Percentiles rank a stretch among this genome's conserved stretches.
Evolutionary conservation across 1,140 invertebrate species (phyloP).

Genomic region (Ladona fulva): DNA sequence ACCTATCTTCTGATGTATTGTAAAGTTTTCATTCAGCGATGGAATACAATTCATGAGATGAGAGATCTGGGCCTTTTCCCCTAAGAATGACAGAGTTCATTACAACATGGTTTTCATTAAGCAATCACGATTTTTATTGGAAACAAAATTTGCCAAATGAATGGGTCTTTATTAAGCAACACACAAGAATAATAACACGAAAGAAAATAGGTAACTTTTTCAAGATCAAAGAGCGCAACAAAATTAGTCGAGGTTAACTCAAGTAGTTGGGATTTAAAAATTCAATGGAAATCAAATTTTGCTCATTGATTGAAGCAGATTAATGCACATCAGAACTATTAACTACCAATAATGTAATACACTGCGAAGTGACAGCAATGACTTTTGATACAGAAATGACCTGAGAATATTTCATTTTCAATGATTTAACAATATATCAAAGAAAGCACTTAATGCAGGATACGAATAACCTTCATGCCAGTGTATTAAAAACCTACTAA

Average conservation of each 20-base stretch:
- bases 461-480: background rate
- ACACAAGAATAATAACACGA: background rate
- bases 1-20: constrained; percentile 59
- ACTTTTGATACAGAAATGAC: too few species aligned
- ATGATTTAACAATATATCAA: too few species aligned
- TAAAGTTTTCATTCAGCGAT: constrained; percentile 51
- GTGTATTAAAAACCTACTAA: background rate
- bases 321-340: too few species aligned
- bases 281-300: too few species aligned
- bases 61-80: background rate
- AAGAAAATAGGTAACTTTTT: background rate
- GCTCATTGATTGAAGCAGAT: too few species aligned
- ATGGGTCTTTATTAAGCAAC: background rate
- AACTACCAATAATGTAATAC: too few species aligned
- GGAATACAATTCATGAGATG: constrained; percentile 36
- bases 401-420: too few species aligned
- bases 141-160: background rate
- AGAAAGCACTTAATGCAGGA: background rate
- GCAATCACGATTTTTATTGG: background rate
- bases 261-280: too few species aligned
- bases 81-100: background rate
- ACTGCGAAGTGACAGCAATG: too few species aligned
- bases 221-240: background rate
- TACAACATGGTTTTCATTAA: background rate
- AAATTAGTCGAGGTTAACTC: background rate